Evolutionary conservation across 2,797 vertebrate genomes (phyloP).

Genomic region (Propithecus deckenii): DNA sequence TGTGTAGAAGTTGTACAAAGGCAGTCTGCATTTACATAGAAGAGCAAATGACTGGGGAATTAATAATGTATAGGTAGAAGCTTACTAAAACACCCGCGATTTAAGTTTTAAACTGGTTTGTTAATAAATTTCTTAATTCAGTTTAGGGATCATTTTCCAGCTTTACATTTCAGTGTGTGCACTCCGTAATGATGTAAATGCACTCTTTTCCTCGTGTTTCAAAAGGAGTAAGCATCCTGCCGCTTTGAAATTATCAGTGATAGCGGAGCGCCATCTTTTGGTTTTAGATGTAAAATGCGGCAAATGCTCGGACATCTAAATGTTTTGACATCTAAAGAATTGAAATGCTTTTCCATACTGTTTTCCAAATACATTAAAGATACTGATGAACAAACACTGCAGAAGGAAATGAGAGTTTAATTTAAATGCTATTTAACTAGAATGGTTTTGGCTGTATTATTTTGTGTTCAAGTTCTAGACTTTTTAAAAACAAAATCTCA

Average conservation of each 20-base stretch:
- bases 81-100: too few relatives aligned
- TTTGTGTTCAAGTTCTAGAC: background rate
- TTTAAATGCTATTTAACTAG: background rate
- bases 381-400: background rate
- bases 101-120: background rate
- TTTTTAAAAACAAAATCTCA: background rate
- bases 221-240: background rate
- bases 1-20: too few relatives aligned
- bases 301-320: background rate
- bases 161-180: background rate
- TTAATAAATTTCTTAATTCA: background rate
- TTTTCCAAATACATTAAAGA: background rate
- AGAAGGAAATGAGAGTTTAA: background rate
- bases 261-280: conserved; percentile 44
- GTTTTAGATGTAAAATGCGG: background rate
- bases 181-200: background rate
- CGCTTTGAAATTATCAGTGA: background rate
- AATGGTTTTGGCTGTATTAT: background rate
- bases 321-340: background rate
- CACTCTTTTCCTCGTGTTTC: background rate
- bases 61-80: accelerated
- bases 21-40: background rate
- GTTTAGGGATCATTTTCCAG: background rate
- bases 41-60: background rate
- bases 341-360: background rate